These are phyloP conservation scores for Percopsis transmontana DNA, from an alignment of 2,113 vertebrate genomes.

Conservation along the genomic window DNA sequence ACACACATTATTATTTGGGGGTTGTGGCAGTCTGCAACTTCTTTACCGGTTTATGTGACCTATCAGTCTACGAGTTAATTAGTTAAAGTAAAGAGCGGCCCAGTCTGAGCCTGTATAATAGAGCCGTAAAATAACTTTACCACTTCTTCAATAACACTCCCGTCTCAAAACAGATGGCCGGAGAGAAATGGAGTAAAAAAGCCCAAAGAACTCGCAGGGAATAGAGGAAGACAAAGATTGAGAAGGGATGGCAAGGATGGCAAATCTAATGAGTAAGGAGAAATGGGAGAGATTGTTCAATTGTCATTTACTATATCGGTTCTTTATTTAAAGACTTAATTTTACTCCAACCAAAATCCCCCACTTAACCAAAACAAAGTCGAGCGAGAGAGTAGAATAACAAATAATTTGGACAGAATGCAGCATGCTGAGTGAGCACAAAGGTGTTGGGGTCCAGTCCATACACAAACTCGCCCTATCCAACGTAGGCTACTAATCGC, in stretches of 20 bases:
- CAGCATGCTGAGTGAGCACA: no score
- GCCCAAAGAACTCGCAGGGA: no score
- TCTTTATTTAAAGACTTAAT: no score
- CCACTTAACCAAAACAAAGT: no score
- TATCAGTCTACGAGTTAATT: conserved; percentile 64
- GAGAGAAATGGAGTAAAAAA: not conserved
- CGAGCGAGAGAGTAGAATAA: no score
- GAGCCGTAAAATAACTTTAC: conserved; percentile 67
- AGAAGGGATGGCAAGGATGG: not conserved
- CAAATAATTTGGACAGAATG: no score
- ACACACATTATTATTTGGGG: conserved; percentile 3
- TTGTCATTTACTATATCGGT: no score
- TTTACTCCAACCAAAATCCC: no score
- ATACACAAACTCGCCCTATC: no score
- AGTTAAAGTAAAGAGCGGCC: conserved; percentile 60
- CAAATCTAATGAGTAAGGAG: not conserved
- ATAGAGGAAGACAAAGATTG: not conserved
- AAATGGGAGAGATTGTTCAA: not conserved
- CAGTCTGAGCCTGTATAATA: conserved; percentile 43
- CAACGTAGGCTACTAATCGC: no score
- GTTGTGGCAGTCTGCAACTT: not conserved
- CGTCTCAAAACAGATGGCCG: conserved; percentile 24
- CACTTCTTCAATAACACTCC: conserved; percentile 63
- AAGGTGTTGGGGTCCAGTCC: no score
- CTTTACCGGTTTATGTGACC: conserved; percentile 42